Evolutionary conservation across 2,888 invertebrate species (phyloP).

Genomic region (Acanthopleura granulata): DNA sequence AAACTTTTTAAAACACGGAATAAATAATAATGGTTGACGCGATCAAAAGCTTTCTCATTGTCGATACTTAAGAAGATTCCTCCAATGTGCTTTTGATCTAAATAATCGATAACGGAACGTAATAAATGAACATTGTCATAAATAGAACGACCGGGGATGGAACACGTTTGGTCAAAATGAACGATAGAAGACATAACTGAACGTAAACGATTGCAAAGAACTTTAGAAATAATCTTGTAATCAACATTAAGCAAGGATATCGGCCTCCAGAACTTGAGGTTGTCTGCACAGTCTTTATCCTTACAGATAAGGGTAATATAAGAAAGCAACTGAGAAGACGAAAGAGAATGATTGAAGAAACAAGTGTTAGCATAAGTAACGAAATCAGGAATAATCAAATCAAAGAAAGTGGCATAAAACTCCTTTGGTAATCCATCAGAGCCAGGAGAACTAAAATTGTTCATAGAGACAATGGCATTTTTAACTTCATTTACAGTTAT

Average conservation of each 20-base stretch:
- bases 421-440: constrained; percentile 22
- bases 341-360: neutral
- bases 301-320: constrained; percentile 16
- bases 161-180: constrained; percentile 22
- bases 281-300: neutral
- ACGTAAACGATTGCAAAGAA: constrained; percentile 18
- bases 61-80: no score
- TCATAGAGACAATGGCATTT: neutral
- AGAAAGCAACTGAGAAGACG: neutral
- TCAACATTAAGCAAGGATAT: constrained; percentile 22
- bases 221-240: constrained; percentile 24
- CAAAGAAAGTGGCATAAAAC: constrained; percentile 16
- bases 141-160: neutral
- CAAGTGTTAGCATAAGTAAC: neutral
- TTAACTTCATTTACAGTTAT: neutral
- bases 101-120: no score
- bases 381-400: neutral
- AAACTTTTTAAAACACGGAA: no score
- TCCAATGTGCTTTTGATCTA: no score
- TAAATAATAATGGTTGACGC: no score
- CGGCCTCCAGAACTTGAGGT: constrained; percentile 21
- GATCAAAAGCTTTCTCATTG: no score
- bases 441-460: constrained; percentile 19
- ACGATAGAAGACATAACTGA: constrained; percentile 22
- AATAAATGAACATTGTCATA: no score